Base-by-base conservation (phyloP, 2,888 invertebrate genomes). In the Gibbula magus region DNA sequence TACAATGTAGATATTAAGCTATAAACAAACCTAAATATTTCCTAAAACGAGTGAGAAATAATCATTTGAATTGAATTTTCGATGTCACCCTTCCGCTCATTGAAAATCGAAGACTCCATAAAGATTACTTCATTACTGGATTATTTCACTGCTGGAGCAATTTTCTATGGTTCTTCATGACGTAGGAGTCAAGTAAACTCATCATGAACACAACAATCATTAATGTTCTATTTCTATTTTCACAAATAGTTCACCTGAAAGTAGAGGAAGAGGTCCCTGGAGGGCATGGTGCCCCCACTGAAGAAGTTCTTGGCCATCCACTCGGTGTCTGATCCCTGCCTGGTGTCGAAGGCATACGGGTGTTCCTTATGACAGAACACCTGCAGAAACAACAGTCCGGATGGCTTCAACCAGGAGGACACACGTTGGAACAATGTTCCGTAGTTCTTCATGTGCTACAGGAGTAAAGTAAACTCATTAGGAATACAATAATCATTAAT, bases 251-350 rank as follows among this genome's bases (percentile, higher is more conserved):
- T 56, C 78, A 89, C 89, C 86, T 89, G 90, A 77, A 91, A 90
- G 75, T 89, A 87, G 3, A 88, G 81, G 78, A 89, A 90, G 8
- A 91, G 84, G 78, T 91, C 91, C 4, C 86, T 85, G 22, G 90
- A 91, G 0, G 89, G 89, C 91, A 91, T 90, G 4, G 90, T 90
- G 0, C 91, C 91, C 10, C 91, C 90, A 2, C 88, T 87, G 82
- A 91, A 91, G 84, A 90, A 91, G 77, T 90, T 90, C 77, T 89
- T 88, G 13, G 91, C 91, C 91, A 91, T 90, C 91, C 91, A 91
- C 75, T 90, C 91, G 5, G 89, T 90, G 82, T 91, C 89, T 0
- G 90, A 88, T 18, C 90, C 90, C 8, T 83, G 86, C 51, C 86
- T 89, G 25, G 87, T 85, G 76, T 89, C 89, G 79, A 91, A 90